phyloP scores from a whole-genome alignment of 2,113 vertebrate genomes.

The Melanerpes aurifrons region DNA sequence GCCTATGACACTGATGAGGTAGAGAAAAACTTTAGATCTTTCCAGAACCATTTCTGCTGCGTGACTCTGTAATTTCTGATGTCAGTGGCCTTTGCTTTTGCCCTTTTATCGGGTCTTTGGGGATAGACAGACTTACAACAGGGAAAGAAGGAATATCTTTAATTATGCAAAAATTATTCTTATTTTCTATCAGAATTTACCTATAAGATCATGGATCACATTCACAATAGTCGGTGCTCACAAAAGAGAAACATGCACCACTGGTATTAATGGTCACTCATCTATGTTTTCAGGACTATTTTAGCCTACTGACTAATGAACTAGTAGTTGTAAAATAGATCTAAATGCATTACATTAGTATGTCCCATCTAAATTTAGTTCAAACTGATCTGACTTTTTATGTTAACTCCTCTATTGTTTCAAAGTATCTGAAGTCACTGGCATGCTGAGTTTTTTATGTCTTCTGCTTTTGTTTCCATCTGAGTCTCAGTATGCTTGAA shows the following conservation, averaged over 20 bases:
- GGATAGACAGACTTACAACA: background rate
- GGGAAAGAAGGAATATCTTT: background rate
- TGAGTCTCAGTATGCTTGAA: background rate
- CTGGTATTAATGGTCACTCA: background rate
- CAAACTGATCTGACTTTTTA: background rate
- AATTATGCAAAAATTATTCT: background rate
- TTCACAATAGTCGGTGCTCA: background rate
- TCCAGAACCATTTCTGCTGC: background rate
- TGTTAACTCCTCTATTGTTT: background rate
- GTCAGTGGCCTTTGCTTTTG: background rate
- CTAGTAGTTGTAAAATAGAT: background rate
- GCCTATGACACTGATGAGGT: background rate
- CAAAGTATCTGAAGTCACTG: background rate
- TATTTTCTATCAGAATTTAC: background rate
- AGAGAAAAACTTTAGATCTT: background rate
- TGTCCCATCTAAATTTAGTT: background rate
- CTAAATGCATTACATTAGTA: background rate
- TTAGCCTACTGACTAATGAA: background rate
- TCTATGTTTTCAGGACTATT: background rate
- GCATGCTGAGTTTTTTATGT: background rate
- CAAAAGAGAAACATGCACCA: background rate
- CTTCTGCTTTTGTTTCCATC: background rate
- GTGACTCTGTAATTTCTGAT: background rate
- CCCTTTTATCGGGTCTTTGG: background rate
- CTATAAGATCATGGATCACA: background rate